Conservation (phyloP, 1,140 invertebrate species). For the Zaprionus tsacasi region DNA sequence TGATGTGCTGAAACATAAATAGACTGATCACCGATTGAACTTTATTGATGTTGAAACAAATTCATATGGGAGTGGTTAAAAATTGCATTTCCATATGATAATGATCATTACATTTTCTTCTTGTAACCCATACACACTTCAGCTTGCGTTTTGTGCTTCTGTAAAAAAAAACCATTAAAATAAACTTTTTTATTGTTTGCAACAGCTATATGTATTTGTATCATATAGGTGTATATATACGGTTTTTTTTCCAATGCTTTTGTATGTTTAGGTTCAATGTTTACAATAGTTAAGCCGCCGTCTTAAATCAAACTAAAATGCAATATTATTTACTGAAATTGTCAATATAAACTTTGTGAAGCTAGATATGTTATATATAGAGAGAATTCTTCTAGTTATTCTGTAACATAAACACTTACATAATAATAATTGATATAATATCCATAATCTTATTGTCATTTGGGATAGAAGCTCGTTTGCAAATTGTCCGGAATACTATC, state of each 20-base stretch:
- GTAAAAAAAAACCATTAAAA: background rate
- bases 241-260: slow-evolving; percentile 4
- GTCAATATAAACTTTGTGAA: slow-evolving; percentile 7
- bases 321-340: slow-evolving; percentile 33
- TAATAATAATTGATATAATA: slow-evolving; percentile 40
- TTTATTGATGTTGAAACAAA: background rate
- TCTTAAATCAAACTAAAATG: slow-evolving; percentile 63
- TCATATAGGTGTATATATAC: background rate
- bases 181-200: background rate
- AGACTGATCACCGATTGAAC: background rate
- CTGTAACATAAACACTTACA: slow-evolving; percentile 44
- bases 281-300: slow-evolving; percentile 41
- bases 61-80: background rate
- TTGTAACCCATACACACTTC: background rate
- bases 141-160: background rate
- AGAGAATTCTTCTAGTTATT: slow-evolving; percentile 42
- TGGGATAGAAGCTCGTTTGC: slow-evolving; percentile 42
- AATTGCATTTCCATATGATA: background rate
- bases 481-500: slow-evolving; percentile 44
- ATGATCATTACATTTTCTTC: background rate
- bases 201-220: slow-evolving; percentile 12
- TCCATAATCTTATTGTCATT: slow-evolving; percentile 70
- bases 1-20: background rate
- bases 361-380: slow-evolving; percentile 26
- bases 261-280: slow-evolving; percentile 20